A percentile compares a stretch with the other conserved stretches of the same genome.
Conservation (phyloP, 92 coral and sea anemone genomes). For the Hydrozoanthus gracilis region DNA sequence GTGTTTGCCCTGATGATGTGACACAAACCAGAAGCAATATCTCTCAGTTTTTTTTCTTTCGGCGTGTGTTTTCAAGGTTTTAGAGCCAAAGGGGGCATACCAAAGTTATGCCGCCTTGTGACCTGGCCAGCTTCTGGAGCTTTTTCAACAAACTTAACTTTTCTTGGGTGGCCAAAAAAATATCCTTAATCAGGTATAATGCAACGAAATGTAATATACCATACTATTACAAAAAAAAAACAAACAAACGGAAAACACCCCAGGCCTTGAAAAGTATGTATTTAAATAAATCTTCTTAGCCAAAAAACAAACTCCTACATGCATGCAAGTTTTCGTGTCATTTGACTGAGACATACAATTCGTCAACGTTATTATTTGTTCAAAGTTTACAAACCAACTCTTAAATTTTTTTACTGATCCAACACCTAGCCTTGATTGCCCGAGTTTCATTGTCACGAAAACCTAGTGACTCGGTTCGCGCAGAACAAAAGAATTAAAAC, state of each 20-base stretch:
- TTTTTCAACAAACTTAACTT: background rate
- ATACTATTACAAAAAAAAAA: background rate
- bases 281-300: background rate
- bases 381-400: too few relatives aligned
- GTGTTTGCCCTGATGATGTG: background rate
- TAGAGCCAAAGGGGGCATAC: background rate
- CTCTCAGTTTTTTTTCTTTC: background rate
- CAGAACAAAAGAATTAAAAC: too few relatives aligned
- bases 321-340: conserved; percentile 12
- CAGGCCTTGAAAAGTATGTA: background rate
- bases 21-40: background rate
- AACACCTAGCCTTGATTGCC: too few relatives aligned
- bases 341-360: too few relatives aligned
- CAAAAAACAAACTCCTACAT: background rate
- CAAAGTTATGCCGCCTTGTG: background rate
- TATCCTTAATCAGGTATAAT: background rate
- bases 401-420: too few relatives aligned
- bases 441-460: too few relatives aligned
- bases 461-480: too few relatives aligned
- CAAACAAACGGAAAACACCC: background rate
- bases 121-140: background rate
- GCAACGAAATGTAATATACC: background rate
- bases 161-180: background rate
- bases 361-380: too few relatives aligned
- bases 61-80: background rate